Evolutionary conservation across 1,140 invertebrate species (phyloP).

Genomic region (Solen grandis): DNA sequence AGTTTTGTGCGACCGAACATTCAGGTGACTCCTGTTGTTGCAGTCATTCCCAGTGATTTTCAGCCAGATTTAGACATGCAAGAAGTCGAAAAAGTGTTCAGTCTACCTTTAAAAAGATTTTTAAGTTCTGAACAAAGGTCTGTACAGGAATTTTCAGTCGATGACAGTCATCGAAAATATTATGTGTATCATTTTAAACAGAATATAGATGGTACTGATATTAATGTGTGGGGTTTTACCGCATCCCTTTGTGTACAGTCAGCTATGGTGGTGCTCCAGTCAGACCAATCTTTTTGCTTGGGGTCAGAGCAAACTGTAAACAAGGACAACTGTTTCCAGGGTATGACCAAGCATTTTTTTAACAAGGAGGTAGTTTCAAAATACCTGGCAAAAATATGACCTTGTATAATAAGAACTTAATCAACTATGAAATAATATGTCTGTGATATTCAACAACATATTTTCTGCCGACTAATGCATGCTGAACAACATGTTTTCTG

Average conservation of each 20-base stretch:
- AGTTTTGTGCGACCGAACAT: constrained; percentile 58
- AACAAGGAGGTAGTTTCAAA: no score
- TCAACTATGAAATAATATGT: no score
- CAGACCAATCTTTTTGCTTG: constrained; percentile 25
- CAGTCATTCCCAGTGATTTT: constrained; percentile 62
- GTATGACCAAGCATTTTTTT: no score
- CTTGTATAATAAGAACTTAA: no score
- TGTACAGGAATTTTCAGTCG: neutral
- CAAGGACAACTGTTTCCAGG: no score
- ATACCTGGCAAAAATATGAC: no score
- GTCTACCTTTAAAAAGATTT: constrained; percentile 65
- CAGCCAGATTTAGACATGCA: constrained; percentile 55
- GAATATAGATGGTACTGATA: neutral
- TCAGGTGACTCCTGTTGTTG: constrained; percentile 61
- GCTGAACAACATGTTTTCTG: no score
- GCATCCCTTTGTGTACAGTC: constrained; percentile 17
- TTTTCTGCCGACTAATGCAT: no score
- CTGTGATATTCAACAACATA: no score
- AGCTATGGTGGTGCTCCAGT: constrained; percentile 19
- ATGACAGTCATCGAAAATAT: neutral
- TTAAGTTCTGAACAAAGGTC: constrained; percentile 19
- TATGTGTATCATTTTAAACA: constrained; percentile 35
- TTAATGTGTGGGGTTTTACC: constrained; percentile 35
- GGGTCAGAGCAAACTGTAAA: no score
- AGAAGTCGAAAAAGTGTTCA: constrained; percentile 63